Base-by-base conservation (phyloP, 2,113 vertebrate genomes). In the Ptilorrhoa leucosticta region DNA sequence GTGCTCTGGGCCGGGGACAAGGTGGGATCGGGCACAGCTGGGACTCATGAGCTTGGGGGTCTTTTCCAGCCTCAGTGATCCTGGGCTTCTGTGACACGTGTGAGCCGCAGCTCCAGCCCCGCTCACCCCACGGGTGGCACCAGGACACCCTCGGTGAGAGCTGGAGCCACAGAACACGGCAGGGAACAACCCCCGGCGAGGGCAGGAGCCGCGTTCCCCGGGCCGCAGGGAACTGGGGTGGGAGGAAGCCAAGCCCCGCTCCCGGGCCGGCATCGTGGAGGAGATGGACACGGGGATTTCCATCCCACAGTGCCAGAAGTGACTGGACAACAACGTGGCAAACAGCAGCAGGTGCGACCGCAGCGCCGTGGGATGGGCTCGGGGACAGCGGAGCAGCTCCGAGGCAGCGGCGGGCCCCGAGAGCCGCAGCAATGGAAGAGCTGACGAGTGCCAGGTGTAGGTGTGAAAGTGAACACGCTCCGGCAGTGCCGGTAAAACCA, bases 281-380 rank as follows among this genome's bases (percentile, higher is more conserved):
- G 12, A 30, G 16, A 44, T 9, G 66, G 45, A 17, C 21, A 5
- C 66, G 2, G 16, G 13, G 37, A 9, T 28, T 15, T 5, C 27
- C 57, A 37, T 2, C 33, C 21, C 39, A 6, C 39, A 4, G 8
- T 4, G 65, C 23, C 53, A 22, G 23, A 2, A 10, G 10, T 2
- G 35, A 19, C 35, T 0, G 35, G 7, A 28, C 11, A 13, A 4
- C 2, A 7, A 2, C 2, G 30, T 2, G 58, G 19, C 14, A 1
- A 35, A 9, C 45, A 7, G 28, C 56, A 6, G 1, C 17, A 4
- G 66, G 1, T 11, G 81, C 6, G 68, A 14, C 11, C 17, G 6
- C 63, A 21, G 77, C 50, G 4, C 40, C 2, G 30, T 1, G n/a
- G 28, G 16, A 61, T 10, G 12, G 31, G 48, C 26, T 11, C 31